Base-by-base conservation (phyloP, 1,140 invertebrate species). In the Zophobas atratus region DNA sequence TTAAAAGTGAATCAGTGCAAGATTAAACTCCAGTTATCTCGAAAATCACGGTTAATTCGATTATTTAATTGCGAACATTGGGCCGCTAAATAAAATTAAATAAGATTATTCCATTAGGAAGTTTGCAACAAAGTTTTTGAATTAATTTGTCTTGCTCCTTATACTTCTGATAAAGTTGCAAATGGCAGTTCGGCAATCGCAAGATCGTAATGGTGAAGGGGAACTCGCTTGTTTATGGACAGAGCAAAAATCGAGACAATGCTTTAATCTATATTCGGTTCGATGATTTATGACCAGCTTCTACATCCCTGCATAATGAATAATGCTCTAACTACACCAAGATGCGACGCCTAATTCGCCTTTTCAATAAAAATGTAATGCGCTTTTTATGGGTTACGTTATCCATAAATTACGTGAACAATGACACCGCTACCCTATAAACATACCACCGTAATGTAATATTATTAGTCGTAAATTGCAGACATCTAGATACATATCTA, bases 1-100 rank as follows among this genome's bases (percentile, higher is more conserved):
- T 60, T 32, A 67, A 46, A 67, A 67, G 2, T 43, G n/a, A 67
- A 1, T 67, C n/a, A 20, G n/a, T 67, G n/a, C 43, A 51, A 20
- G n/a, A 6, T 51, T 51, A 51, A 51, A 20, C 49, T 51, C 20
- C 4, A 51, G 2, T 51, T 51, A 51, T 51, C 49, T 51, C n/a
- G 49, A 51, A 51, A 51, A 51, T 51, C 49, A 51, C 49, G 2
- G 49, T 51, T 51, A 20, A 46, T 46, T 46, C 8, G 43, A 46
- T 46, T 46, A 46, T 3, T 8, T 46, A 46, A 46, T 46, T 51
- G n/a, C 49, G 4, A 51, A 51, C n/a, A 51, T 20, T 51, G 49
- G 2, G 49, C 49, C 8, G 49, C 49, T 51, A 51, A 51, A 51
- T 20, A 4, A 51, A 51, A 51, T 51, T 4, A 51, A 51, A 51